These are phyloP conservation scores for Microcebus griseorufus DNA, from an alignment of 2,113 vertebrate genomes.

Conservation along the genomic window DNA sequence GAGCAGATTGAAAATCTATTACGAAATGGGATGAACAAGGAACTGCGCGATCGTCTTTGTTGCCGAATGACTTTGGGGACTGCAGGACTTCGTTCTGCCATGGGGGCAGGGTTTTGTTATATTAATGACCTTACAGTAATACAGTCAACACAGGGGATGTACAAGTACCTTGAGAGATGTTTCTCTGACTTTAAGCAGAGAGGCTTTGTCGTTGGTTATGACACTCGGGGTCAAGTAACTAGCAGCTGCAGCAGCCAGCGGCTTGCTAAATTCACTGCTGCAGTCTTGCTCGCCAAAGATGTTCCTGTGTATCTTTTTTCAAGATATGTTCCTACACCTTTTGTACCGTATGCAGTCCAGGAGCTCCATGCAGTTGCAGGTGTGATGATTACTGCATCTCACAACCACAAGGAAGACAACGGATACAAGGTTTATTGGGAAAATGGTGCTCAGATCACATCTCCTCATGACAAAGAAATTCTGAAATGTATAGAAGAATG, in stretches of 20 bases:
- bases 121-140: conserved; percentile 98
- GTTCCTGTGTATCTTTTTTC: conserved; percentile 94
- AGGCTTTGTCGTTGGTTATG: conserved; percentile 95
- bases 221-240: conserved; percentile 93
- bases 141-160: conserved; percentile 96
- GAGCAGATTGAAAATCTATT: conserved; percentile 91
- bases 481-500: conserved; percentile 92
- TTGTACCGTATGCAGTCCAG: conserved; percentile 82
- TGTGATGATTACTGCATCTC: too few species aligned
- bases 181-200: conserved; percentile 91
- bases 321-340: conserved; percentile 94
- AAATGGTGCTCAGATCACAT: conserved; percentile 93
- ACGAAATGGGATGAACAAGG: conserved; percentile 83
- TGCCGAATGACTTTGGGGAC: conserved; percentile 94
- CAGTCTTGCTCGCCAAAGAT: conserved; percentile 92
- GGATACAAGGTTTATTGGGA: conserved; percentile 93
- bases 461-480: conserved; percentile 94
- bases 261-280: conserved; percentile 92
- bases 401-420: too few species aligned
- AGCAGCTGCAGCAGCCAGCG: conserved; percentile 96
- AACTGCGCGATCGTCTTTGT: conserved; percentile 90
- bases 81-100: conserved; percentile 92
- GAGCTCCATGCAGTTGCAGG: too few species aligned
- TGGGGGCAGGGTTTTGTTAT: conserved; percentile 95
- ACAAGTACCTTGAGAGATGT: conserved; percentile 90